Percentiles rank a stretch among this genome's conserved stretches.
Conservation (phyloP, 2,888 invertebrate species). For the Muscina levida region DNA sequence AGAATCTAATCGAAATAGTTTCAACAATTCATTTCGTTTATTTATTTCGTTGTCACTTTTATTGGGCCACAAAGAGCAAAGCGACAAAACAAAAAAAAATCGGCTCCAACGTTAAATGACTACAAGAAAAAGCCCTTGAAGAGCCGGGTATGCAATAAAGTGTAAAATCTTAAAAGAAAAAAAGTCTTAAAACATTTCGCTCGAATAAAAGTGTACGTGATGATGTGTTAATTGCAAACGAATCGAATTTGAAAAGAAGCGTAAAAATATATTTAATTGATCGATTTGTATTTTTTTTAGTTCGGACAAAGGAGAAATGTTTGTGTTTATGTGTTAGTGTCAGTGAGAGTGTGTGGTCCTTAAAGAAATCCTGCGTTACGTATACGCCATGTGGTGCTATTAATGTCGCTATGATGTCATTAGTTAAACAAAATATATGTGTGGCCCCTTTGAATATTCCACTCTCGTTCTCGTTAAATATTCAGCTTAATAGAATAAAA, state of each 20-base stretch:
- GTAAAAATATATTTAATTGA: background rate
- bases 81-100: constrained; percentile 28
- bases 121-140: constrained; percentile 37
- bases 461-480: background rate
- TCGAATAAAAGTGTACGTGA: constrained; percentile 15
- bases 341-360: constrained; percentile 33
- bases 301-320: background rate
- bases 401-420: constrained; percentile 48
- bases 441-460: background rate
- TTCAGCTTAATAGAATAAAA: no score
- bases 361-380: constrained; percentile 31
- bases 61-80: constrained; percentile 25
- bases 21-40: constrained; percentile 41
- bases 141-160: constrained; percentile 44
- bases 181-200: background rate
- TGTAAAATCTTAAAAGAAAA: constrained; percentile 28
- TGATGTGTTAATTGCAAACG: constrained; percentile 19
- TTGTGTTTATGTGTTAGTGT: constrained; percentile 18
- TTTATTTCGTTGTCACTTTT: constrained; percentile 1
- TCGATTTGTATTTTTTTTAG: no score
- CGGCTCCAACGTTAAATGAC: constrained; percentile 26
- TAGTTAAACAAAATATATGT: constrained; percentile 8
- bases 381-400: constrained; percentile 54
- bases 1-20: constrained; percentile 44
- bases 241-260: background rate